Conservation (phyloP, 2,797 vertebrate species). For the Acanthopagrus latus region DNA sequence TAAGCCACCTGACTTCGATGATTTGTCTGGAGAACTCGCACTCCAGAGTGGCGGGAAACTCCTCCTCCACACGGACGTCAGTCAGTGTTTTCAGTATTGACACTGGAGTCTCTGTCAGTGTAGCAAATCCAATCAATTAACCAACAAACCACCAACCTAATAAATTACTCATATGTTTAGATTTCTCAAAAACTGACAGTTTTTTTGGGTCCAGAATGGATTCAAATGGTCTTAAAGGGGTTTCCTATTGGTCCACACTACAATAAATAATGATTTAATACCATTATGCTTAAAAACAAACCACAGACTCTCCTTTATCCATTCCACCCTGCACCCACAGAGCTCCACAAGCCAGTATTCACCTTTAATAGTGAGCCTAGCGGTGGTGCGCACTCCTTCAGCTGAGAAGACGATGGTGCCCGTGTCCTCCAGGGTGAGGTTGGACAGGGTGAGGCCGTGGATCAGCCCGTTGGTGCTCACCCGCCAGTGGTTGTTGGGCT, state of each 20-base stretch:
- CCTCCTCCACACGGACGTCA: conserved; percentile 89
- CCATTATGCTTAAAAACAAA: not conserved
- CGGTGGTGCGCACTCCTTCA: conserved; percentile 88
- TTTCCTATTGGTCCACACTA: too few species aligned
- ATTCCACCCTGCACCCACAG: too few species aligned
- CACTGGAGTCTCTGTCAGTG: conserved; percentile 90
- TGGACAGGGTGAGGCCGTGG: conserved; percentile 90
- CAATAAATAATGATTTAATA: too few species aligned
- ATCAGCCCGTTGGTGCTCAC: conserved; percentile 85
- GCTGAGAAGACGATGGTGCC: conserved; percentile 90
- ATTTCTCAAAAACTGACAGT: not conserved
- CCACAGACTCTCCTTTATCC: not conserved
- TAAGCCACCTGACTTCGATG: conserved; percentile 91
- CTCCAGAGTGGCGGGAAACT: conserved; percentile 88
- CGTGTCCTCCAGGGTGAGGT: conserved; percentile 90
- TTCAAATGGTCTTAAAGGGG: too few species aligned
- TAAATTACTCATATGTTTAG: not conserved
- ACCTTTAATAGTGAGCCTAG: conserved; percentile 91
- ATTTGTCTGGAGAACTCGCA: conserved; percentile 93
- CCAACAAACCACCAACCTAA: not conserved
- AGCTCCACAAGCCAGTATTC: not conserved
- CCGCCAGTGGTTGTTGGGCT: conserved; percentile 86
- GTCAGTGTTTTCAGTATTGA: conserved; percentile 85
- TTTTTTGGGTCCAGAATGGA: too few species aligned
- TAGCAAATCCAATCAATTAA: conserved; percentile 17